A percentile compares a stretch with the other conserved stretches of the same genome.
Conservation (phyloP, 1,140 invertebrate genomes). For the Amphibalanus amphitrite region DNA sequence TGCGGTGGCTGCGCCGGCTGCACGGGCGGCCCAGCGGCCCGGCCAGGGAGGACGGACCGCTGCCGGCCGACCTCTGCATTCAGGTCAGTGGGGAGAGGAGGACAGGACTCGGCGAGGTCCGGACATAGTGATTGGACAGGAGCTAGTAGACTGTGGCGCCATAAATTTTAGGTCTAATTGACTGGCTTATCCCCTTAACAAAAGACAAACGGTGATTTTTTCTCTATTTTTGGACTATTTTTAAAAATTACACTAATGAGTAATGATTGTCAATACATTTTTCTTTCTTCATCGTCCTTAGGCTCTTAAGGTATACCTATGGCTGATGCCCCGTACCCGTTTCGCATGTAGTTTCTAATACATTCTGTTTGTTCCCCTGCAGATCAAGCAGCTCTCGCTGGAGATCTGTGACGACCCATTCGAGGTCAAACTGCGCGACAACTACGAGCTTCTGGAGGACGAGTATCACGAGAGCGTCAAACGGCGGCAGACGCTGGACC, state of each 20-base stretch:
- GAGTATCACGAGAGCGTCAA: slow-evolving; percentile 91
- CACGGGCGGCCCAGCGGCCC: slow-evolving; percentile 52
- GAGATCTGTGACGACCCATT: slow-evolving; percentile 96
- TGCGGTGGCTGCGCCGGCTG: slow-evolving; percentile 80
- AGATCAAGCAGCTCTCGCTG: slow-evolving; percentile 25
- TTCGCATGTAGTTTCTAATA: too few relatives aligned
- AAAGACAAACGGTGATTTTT: too few relatives aligned
- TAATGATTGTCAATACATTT: slow-evolving; percentile 6
- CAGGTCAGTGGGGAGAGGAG: slow-evolving; percentile 58
- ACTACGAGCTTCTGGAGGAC: slow-evolving; percentile 88
- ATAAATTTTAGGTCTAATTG: too few relatives aligned
- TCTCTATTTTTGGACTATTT: too few relatives aligned
- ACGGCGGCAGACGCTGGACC: slow-evolving; percentile 70
- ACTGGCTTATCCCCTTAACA: too few relatives aligned
- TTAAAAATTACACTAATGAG: too few relatives aligned
- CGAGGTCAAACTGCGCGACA: slow-evolving; percentile 87
- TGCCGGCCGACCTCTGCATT: slow-evolving; percentile 72
- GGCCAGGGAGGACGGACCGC: slow-evolving; percentile 41
- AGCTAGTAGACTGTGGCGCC: too few relatives aligned
- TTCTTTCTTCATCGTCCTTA: slow-evolving; percentile 6
- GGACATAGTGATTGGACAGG: too few relatives aligned
- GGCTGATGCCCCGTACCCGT: too few relatives aligned
- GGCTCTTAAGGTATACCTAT: slow-evolving; percentile 3
- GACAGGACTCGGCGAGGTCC: too few relatives aligned
- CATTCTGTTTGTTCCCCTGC: too few relatives aligned